Evolutionary conservation across 2,113 vertebrate species (phyloP).

Genomic region (Dinomys branickii): DNA sequence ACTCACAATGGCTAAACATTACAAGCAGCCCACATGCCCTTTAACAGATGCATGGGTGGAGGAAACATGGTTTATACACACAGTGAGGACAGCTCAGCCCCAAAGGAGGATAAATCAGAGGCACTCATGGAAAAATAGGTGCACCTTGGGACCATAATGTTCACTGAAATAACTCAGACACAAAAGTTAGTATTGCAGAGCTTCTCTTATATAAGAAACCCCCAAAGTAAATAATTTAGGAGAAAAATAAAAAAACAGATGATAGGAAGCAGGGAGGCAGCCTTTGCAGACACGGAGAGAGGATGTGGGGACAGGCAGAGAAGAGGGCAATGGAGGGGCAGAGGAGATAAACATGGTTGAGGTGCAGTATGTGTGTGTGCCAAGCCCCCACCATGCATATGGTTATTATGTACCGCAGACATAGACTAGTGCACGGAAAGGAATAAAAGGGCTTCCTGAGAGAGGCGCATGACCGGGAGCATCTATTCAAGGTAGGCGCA

Average conservation of each 20-base stretch:
- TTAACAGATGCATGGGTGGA: neutral
- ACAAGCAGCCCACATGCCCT: accelerated
- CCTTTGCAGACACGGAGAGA: neutral
- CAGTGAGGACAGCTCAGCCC: neutral
- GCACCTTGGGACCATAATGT: neutral
- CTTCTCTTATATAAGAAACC: neutral
- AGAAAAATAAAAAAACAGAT: neutral
- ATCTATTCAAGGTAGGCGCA: neutral
- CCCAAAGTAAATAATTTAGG: neutral
- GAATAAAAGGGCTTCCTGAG: neutral
- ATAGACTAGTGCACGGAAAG: neutral
- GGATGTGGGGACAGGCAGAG: neutral
- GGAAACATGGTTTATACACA: neutral
- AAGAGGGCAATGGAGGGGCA: neutral
- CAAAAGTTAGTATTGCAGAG: neutral
- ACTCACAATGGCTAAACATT: too few relatives aligned
- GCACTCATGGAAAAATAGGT: neutral
- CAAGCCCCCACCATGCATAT: too few relatives aligned
- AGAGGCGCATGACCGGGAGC: accelerated
- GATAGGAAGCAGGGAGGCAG: neutral
- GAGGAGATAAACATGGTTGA: neutral
- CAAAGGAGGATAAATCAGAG: neutral
- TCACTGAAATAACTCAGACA: neutral
- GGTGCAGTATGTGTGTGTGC: accelerated
- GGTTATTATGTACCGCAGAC: neutral